Evolutionary conservation across 1,140 invertebrate genomes (phyloP).

Genomic region (Meloidogyne hapla): DNA sequence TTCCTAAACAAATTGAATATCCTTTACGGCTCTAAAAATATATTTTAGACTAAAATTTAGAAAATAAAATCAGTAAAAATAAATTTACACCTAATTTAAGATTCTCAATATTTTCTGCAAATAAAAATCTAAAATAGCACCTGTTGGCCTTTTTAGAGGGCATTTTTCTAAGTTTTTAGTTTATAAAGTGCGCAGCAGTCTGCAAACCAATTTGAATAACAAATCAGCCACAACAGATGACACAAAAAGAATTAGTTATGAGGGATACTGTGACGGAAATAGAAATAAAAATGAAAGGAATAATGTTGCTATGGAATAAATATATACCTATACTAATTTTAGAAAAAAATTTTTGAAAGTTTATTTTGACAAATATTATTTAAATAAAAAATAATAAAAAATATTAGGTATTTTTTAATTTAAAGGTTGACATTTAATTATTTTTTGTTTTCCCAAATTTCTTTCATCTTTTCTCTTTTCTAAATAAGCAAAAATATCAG

Average conservation of each 20-base stretch:
- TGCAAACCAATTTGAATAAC: neutral
- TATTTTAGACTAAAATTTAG: too few relatives aligned
- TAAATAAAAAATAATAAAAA: too few relatives aligned
- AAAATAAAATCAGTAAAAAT: neutral
- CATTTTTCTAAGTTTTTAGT: neutral
- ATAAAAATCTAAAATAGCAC: neutral
- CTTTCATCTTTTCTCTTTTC: slow-evolving; percentile 15
- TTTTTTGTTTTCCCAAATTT: neutral
- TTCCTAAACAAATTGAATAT: too few relatives aligned
- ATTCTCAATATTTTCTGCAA: neutral
- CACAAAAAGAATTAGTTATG: too few relatives aligned
- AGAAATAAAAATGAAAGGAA: too few relatives aligned
- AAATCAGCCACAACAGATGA: neutral
- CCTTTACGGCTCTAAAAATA: too few relatives aligned
- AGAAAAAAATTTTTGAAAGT: too few relatives aligned
- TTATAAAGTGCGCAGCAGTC: neutral
- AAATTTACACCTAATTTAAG: neutral
- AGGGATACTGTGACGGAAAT: too few relatives aligned
- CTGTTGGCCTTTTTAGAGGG: neutral
- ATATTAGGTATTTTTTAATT: neutral
- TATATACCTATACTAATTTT: too few relatives aligned
- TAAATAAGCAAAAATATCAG: slow-evolving; percentile 20
- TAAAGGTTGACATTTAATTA: neutral
- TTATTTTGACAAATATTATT: too few relatives aligned
- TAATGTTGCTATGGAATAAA: too few relatives aligned